These are phyloP conservation scores for Anthophora plumipes DNA, from an alignment of 2,888 invertebrate species.

Conservation along the genomic window DNA sequence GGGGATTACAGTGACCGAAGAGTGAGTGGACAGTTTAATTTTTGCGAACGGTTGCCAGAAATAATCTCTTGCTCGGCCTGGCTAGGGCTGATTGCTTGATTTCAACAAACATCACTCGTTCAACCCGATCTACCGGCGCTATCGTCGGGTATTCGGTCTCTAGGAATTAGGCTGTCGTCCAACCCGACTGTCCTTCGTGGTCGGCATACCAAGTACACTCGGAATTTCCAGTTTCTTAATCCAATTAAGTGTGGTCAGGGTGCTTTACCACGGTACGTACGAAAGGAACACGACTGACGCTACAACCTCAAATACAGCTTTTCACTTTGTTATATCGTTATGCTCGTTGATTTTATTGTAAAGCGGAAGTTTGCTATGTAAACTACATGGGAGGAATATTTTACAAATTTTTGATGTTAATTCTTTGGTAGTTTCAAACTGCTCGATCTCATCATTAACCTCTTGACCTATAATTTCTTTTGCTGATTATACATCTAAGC, in stretches of 20 bases:
- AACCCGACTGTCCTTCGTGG: constrained; percentile 69
- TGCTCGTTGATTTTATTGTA: neutral
- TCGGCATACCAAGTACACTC: constrained; percentile 78
- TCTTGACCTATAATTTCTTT: too few relatives aligned
- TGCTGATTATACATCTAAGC: too few relatives aligned
- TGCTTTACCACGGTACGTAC: constrained; percentile 25
- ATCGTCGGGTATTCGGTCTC: constrained; percentile 53
- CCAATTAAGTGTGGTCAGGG: constrained; percentile 71
- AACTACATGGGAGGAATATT: neutral
- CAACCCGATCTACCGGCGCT: constrained; percentile 55
- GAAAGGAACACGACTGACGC: constrained; percentile 25
- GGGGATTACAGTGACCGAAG: constrained; percentile 27
- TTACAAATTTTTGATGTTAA: neutral
- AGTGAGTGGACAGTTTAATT: constrained; percentile 71
- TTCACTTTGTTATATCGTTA: neutral
- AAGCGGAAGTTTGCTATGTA: too few relatives aligned
- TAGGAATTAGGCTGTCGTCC: constrained; percentile 79
- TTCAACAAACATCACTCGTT: constrained; percentile 79
- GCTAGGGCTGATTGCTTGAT: constrained; percentile 80
- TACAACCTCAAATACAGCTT: neutral
- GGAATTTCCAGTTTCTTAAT: constrained; percentile 76
- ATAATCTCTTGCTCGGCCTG: constrained; percentile 73
- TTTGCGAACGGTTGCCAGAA: constrained; percentile 75
- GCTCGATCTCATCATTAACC: too few relatives aligned
- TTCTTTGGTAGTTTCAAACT: neutral